A percentile compares a stretch with the other conserved stretches of the same genome.
phyloP scores from a whole-genome alignment of 2,113 vertebrate species.

The Pelecanus crispus region DNA sequence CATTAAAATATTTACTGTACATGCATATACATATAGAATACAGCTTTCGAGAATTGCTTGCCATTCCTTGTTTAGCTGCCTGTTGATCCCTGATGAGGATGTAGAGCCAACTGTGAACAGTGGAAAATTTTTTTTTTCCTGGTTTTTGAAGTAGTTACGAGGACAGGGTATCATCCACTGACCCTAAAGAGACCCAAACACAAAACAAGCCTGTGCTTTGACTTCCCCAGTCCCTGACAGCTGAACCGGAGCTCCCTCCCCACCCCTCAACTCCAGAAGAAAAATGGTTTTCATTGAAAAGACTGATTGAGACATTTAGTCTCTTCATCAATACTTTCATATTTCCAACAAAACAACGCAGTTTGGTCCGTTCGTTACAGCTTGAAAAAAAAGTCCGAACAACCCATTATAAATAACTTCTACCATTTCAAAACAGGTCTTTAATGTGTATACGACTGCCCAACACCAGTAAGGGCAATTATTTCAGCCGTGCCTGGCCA shows the following conservation, averaged over 20 bases:
- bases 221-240: accelerated
- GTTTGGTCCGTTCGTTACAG: neutral
- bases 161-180: neutral
- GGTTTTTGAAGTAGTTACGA: neutral
- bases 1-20: neutral
- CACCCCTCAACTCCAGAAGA: neutral
- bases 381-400: neutral
- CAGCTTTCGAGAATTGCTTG: neutral
- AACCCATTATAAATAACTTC: neutral
- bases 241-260: neutral
- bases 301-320: accelerated
- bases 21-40: neutral
- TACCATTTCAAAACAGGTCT: neutral
- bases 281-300: neutral
- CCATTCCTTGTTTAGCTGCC: neutral
- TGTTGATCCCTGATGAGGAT: neutral
- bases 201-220: neutral
- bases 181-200: neutral
- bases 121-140: neutral
- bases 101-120: neutral
- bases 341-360: neutral
- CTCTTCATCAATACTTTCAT: neutral
- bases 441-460: accelerated
- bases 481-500: neutral
- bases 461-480: neutral